Evolutionary conservation across 2,113 vertebrate species (phyloP).

Genomic region (Chionodraco myersi): DNA sequence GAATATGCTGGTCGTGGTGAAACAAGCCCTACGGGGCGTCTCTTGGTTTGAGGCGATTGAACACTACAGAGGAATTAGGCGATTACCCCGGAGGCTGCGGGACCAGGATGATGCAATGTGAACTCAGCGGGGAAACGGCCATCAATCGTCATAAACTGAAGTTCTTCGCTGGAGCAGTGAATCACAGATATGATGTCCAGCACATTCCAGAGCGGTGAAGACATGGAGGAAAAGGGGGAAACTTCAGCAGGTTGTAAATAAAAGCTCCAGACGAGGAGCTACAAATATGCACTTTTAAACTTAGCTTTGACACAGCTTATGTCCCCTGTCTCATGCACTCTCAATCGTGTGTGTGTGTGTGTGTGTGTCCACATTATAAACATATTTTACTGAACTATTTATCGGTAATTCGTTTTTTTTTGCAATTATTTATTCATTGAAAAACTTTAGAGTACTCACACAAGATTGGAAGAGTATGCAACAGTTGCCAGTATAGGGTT

Average conservation of each 20-base stretch:
- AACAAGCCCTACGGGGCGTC: conserved; percentile 37
- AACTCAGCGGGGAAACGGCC: conserved; percentile 60
- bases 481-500: neutral
- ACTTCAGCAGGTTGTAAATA: conserved; percentile 29
- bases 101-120: conserved; percentile 49
- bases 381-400: no score
- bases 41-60: conserved; percentile 33
- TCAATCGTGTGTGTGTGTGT: no score
- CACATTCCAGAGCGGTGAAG: conserved; percentile 51
- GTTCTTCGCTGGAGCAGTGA: conserved; percentile 3
- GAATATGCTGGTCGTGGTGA: conserved; percentile 4
- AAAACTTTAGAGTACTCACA: no score
- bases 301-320: conserved; percentile 9
- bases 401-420: no score
- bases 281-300: conserved; percentile 28
- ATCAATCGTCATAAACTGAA: conserved; percentile 67
- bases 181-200: conserved; percentile 30
- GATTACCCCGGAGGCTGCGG: conserved; percentile 63
- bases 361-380: no score
- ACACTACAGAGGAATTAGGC: conserved; percentile 67
- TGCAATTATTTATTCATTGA: no score
- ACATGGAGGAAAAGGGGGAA: conserved; percentile 18
- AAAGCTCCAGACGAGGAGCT: conserved; percentile 14
- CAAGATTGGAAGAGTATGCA: neutral
- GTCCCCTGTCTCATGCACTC: neutral